Conservation (phyloP, 2,113 vertebrate species). For the Lonchura striata region DNA sequence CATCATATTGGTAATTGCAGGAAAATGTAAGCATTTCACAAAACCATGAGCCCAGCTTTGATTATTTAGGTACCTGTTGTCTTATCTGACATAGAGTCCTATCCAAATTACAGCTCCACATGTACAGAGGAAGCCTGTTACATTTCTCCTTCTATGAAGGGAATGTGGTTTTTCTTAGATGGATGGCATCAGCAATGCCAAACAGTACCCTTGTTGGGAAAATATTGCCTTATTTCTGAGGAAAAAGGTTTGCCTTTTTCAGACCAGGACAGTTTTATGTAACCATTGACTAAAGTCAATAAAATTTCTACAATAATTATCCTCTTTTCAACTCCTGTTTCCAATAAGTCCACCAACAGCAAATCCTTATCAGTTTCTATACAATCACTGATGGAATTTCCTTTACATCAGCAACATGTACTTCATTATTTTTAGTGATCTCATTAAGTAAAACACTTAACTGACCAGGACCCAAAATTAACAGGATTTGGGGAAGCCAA, state of each 20-base stretch:
- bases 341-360: background rate
- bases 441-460: conserved; percentile 25
- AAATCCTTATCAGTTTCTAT: background rate
- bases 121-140: background rate
- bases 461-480: conserved; percentile 19
- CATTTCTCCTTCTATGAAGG: background rate
- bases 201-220: background rate
- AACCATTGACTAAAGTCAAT: background rate
- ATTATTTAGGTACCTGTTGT: background rate
- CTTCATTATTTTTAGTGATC: conserved; percentile 38
- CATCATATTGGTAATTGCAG: background rate
- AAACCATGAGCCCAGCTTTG: background rate
- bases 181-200: background rate
- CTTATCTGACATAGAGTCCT: background rate
- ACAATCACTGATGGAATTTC: background rate
- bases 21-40: background rate
- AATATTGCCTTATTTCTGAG: background rate
- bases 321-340: background rate
- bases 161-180: background rate
- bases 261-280: background rate
- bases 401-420: conserved; percentile 21
- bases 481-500: background rate
- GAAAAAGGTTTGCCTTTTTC: background rate
- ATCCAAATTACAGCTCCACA: background rate
- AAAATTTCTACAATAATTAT: conserved; percentile 1